phyloP scores from a whole-genome alignment of 2,113 vertebrate genomes.

The Euleptes europaea region DNA sequence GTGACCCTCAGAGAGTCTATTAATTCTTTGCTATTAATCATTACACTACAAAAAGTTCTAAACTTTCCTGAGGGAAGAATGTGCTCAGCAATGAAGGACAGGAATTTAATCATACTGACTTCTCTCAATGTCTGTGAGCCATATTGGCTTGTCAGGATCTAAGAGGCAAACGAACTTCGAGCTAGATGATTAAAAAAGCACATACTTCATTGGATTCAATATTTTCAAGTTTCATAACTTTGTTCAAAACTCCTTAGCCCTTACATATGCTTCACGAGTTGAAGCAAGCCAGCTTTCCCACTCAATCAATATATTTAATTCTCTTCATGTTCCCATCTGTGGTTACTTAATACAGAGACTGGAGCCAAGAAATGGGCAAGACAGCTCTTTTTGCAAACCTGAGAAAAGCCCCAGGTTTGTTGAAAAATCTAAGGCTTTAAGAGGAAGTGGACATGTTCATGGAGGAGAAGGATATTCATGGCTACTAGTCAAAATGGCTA shows the following conservation, averaged over 20 bases:
- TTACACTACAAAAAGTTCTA: neutral
- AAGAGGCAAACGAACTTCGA: neutral
- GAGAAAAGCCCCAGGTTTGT: no score
- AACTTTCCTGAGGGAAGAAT: neutral
- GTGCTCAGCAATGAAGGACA: neutral
- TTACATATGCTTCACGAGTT: no score
- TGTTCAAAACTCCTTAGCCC: neutral
- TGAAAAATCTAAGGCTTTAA: no score
- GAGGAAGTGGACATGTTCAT: no score
- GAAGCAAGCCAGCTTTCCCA: no score
- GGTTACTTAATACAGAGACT: no score
- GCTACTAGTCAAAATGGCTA: no score
- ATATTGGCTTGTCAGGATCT: neutral
- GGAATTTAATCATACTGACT: neutral
- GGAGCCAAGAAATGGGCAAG: no score
- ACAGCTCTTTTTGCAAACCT: no score
- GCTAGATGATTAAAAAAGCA: neutral
- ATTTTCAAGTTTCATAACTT: neutral
- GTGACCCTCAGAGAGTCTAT: neutral
- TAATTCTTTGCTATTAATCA: neutral
- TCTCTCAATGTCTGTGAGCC: neutral
- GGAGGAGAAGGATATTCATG: no score
- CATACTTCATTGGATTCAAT: neutral
- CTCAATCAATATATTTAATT: no score
- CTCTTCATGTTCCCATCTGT: no score